Conservation (phyloP, 2,888 invertebrate genomes). For the Cyaniris semiargus region DNA sequence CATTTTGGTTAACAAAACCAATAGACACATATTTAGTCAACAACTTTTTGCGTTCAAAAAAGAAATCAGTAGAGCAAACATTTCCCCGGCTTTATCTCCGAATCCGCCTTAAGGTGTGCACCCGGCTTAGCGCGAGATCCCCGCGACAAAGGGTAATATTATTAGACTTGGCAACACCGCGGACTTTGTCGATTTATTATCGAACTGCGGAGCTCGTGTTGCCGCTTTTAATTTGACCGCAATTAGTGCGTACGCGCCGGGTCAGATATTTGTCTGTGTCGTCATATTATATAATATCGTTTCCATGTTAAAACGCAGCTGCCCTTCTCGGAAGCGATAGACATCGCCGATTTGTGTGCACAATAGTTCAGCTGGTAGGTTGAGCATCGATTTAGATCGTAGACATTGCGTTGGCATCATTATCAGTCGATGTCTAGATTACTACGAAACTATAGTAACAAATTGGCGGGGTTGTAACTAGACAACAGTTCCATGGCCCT, state of each 20-base stretch:
- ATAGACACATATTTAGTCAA: background rate
- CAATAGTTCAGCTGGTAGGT: constrained; percentile 7
- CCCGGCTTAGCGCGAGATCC: background rate
- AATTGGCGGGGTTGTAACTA: background rate
- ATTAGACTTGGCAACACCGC: constrained; percentile 66
- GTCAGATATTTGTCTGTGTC: constrained; percentile 40
- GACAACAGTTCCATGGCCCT: no score
- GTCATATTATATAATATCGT: constrained; percentile 25
- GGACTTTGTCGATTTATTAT: constrained; percentile 58
- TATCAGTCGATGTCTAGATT: background rate
- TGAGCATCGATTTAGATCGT: background rate
- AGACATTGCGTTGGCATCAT: background rate
- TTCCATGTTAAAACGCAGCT: constrained; percentile 30
- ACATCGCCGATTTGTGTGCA: constrained; percentile 1
- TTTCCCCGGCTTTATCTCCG: background rate
- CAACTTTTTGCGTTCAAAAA: background rate
- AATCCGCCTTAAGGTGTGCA: constrained; percentile 8
- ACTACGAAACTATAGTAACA: background rate
- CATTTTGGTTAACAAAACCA: background rate
- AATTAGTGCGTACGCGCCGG: constrained; percentile 38
- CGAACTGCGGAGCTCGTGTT: constrained; percentile 45
- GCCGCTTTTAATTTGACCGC: constrained; percentile 41
- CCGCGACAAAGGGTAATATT: constrained; percentile 62
- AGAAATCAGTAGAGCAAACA: background rate
- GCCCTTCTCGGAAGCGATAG: constrained; percentile 19